Base-by-base conservation (phyloP, 2,113 vertebrate genomes). In the Centropus bengalensis region DNA sequence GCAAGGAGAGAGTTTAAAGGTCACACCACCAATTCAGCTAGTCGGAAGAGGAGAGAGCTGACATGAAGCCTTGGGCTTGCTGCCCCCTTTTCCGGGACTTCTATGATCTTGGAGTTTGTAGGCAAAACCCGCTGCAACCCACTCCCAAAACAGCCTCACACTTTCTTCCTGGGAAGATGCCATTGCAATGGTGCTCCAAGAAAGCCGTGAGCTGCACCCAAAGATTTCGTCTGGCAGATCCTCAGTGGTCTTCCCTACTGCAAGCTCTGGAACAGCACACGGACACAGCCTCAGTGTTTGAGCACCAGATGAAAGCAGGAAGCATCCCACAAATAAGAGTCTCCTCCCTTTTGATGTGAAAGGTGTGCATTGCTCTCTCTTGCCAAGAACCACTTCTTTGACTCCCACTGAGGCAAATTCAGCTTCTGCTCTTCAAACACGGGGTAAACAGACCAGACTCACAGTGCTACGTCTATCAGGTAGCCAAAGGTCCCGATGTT, bases 1-100 rank as follows among this genome's bases (percentile, higher is more conserved):
- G 77, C 84, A 44, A 90, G 66, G 49, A 84, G 89, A 78, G 14
- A 90, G 40, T 91, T 91, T 91, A 91, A 88, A 89, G 75, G 78
- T 93, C 89, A 84, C 59, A 70, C 54, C 71, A 77, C 42, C 30
- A 20, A 63, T 88, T 70, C 81, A 88, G 88, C 71, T 24, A 47
- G 74, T 21, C 47, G 70, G 62, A 67, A 82, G 69, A 74, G 22
- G 51, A 87, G 44, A 88, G 11, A 21, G 30, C 38, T 45, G 66
- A 90, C 69, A 79, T 3, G 4, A 85, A 87, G 68, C 26, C 52
- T 42, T 49, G 64, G 40, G 68, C 56, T 91, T 56, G n/a, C n/a
- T 78, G 66, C 80, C 56, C 64, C 79, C 56, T 70, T 0, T 33
- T 58, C 63, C 27, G 30, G 24, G 28, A 44, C 56, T 84, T 77